phyloP scores from a whole-genome alignment of 2,888 invertebrate species.

The Hirtodrosophila duncani region DNA sequence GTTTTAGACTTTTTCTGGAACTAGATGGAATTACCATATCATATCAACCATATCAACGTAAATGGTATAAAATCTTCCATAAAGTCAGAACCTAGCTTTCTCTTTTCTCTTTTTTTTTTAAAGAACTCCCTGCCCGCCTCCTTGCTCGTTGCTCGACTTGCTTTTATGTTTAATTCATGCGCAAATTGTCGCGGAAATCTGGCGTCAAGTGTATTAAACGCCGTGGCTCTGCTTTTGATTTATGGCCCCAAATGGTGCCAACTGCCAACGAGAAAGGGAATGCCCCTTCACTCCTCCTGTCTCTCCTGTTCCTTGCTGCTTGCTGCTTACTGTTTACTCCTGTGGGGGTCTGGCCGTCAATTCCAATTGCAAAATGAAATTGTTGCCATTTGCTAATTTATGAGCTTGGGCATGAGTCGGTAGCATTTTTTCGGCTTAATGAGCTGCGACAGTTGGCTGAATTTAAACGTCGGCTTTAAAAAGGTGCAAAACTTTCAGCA shows the following conservation, averaged over 20 bases:
- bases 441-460: slow-evolving; percentile 38
- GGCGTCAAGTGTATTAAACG: slow-evolving; percentile 70
- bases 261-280: slow-evolving; percentile 25
- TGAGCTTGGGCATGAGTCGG: slow-evolving; percentile 34
- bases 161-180: slow-evolving; percentile 71
- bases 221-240: slow-evolving; percentile 63
- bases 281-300: not conserved
- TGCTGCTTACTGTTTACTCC: not conserved
- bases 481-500: not conserved
- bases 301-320: not conserved
- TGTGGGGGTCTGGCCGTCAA: slow-evolving; percentile 45
- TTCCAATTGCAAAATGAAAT: slow-evolving; percentile 60
- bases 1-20: too few relatives aligned
- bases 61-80: too few relatives aligned
- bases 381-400: slow-evolving; percentile 59
- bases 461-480: slow-evolving; percentile 12
- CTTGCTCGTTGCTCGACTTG: too few relatives aligned
- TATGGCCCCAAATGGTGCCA: slow-evolving; percentile 62
- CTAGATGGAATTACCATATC: too few relatives aligned
- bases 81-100: too few relatives aligned
- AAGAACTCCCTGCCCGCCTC: too few relatives aligned
- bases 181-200: slow-evolving; percentile 71
- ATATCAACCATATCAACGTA: too few relatives aligned
- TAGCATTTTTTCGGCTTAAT: slow-evolving; percentile 34
- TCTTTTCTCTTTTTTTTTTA: too few relatives aligned